Evolutionary conservation across 2,888 invertebrate species (phyloP).

Genomic region (Caenorhabditis sp.): DNA sequence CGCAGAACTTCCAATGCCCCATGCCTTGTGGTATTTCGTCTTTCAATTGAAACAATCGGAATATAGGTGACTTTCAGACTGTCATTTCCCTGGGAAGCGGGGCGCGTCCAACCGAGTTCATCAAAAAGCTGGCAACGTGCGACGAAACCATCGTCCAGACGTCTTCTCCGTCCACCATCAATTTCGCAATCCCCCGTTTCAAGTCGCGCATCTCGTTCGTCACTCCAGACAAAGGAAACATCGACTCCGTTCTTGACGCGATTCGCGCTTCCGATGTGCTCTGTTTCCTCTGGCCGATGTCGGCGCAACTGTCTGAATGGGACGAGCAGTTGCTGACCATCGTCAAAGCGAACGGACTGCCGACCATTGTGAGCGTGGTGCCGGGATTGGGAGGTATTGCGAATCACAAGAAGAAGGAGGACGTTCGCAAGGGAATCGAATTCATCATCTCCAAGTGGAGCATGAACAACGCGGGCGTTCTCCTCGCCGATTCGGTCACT

Average conservation of each 20-base stretch:
- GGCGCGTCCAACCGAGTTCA: constrained; percentile 58
- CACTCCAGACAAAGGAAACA: constrained; percentile 62
- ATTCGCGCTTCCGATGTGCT: constrained; percentile 87
- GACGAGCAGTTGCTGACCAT: constrained; percentile 69
- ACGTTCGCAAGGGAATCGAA: constrained; percentile 66
- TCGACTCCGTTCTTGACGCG: constrained; percentile 72
- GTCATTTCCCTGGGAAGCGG: constrained; percentile 68
- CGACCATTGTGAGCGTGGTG: constrained; percentile 80
- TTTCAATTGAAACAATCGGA: too few species aligned
- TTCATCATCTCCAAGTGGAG: constrained; percentile 75
- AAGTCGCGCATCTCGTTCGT: constrained; percentile 72
- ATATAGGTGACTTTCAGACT: constrained; percentile 65
- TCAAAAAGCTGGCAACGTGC: constrained; percentile 54
- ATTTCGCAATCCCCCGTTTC: constrained; percentile 73
- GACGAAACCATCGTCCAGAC: constrained; percentile 64
- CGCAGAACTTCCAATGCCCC: constrained; percentile 60
- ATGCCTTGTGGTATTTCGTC: constrained; percentile 53
- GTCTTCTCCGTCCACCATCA: constrained; percentile 55
- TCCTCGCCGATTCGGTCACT: constrained; percentile 85
- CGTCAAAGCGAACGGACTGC: constrained; percentile 81
- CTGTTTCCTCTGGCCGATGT: constrained; percentile 85
- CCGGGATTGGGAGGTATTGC: constrained; percentile 68
- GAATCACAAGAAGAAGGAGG: constrained; percentile 72
- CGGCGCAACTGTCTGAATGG: constrained; percentile 78
- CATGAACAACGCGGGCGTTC: constrained; percentile 69